Base-by-base conservation (phyloP, 1,140 invertebrate genomes). In the Eumaeus atala region DNA sequence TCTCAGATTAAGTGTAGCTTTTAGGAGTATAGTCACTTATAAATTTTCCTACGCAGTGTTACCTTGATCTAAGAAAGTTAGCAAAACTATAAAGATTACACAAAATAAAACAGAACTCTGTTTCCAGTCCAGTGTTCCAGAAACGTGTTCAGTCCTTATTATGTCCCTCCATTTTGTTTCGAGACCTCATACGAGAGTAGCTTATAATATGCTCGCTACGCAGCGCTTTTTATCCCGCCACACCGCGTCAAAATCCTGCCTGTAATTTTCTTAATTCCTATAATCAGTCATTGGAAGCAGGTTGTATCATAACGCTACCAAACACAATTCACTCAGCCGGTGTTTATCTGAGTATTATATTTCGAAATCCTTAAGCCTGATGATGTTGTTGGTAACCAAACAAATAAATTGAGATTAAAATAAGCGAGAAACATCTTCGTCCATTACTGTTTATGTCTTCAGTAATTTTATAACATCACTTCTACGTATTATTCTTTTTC, bases 231-330 rank as follows among this genome's bases (percentile, higher is more conserved):
- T 44, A 44, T 44, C 40, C 40, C 16, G 40, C 40, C 40, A 44
- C 40, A 44, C 40, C 40, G 40, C 40, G 40, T 44, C 40, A 44
- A 44, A 16, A 9, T 16, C 17, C 49, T 53, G 36, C 11, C 48
- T 37, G 57, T 61, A 67, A 64, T 67, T 63, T 61, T 58, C 56
- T 64, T 67, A 67, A 67, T 67, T 67, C 65, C 57, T 67, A 64
- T 67, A 64, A 67, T 67, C 61, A 63, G 12, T 14, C 12, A 14
- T 9, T 44, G 40, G 40, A 16, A 48, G 37, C 16, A 14, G 36
- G 47, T 16, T 36, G 36, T 44, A 38, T 42, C 38, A 51, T 56
- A 44, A 44, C 40, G 40, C 40, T 44, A 44, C 40, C 40, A 44
- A 44, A 44, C 40, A 44, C 40, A 44, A 44, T 44, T 44, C 40